Base-by-base conservation (phyloP, 2,113 vertebrate genomes). In the Lophochroa leadbeateri region DNA sequence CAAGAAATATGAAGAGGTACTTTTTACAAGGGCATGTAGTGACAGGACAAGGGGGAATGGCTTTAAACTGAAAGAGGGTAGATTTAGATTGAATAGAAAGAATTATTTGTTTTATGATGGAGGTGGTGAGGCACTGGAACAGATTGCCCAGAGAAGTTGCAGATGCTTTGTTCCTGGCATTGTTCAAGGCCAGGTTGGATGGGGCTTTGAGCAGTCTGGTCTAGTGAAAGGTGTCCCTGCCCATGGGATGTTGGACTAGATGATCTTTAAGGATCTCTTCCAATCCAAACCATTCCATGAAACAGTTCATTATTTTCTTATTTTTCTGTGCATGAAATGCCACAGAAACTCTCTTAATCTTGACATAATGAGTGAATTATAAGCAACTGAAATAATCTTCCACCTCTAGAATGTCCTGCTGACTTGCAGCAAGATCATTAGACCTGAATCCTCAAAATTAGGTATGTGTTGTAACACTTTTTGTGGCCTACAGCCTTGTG, bases 101-200 rank as follows among this genome's bases (percentile, higher is more conserved):
- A 72, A 47, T 29, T 33, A 6, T 5, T n/a, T 41, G 17, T 31
- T 69, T 82, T 28, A 20, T 4, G 0, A 17, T 82, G 20, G 75
- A 6, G 1, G 6, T 76, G 9, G 7, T 44, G 20, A 86, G 20
- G 33, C 10, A 50, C 33, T 28, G 25, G 37, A 43, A 17, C 6
- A 55, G 27, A 20, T 43, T 76, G 2, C 15, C 7, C 6, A 25
- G 33, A 43, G 25, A 70, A 52, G 35, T 1, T 37, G 19, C 21
- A 7, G 17, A 19, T 39, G 23, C 1, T 8, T 3, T 19, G 11
- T 37, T 2, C 0, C 14, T 60, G 12, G 10, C 9, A 55, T 11
- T 46, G 18, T 25, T 63, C 33, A 70, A 58, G 27, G 15, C 1
- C 71, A 33, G 23, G 7, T 1, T 68, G 27, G 23, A 64, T 20